phyloP scores from a whole-genome alignment of 2,888 invertebrate genomes.

The Blastobasis adustella region DNA sequence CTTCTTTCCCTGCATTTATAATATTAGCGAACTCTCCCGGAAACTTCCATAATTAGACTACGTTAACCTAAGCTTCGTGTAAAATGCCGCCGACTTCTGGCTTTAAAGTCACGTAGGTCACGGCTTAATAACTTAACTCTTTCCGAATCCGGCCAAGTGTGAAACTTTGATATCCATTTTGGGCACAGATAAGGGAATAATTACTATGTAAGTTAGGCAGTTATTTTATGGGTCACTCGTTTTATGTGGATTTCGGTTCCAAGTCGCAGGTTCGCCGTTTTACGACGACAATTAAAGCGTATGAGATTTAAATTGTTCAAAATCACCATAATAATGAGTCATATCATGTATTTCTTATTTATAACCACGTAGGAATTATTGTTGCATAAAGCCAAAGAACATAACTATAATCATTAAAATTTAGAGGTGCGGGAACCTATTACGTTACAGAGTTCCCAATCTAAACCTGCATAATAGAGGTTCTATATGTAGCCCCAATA shows the following conservation, averaged over 20 bases:
- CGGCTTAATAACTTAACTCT: conserved; percentile 38
- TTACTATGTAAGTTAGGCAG: conserved; percentile 15
- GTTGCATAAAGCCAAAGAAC: too few relatives aligned
- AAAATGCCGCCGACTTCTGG: conserved; percentile 49
- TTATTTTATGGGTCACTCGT: conserved; percentile 21
- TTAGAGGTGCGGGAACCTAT: too few relatives aligned
- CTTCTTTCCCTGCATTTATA: conserved; percentile 54
- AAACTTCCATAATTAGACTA: conserved; percentile 56
- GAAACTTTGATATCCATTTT: conserved; percentile 30
- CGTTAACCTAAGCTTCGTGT: conserved; percentile 55
- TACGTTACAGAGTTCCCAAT: too few relatives aligned
- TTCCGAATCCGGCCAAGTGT: conserved; percentile 31
- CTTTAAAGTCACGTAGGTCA: conserved; percentile 49
- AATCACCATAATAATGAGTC: too few relatives aligned
- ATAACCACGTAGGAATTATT: too few relatives aligned
- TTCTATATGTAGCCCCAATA: too few relatives aligned
- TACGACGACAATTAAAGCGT: too few relatives aligned
- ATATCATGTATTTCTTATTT: too few relatives aligned
- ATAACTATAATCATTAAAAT: too few relatives aligned
- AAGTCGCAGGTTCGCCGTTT: too few relatives aligned
- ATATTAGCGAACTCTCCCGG: conserved; percentile 44
- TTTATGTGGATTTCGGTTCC: conserved; percentile 2
- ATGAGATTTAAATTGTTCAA: too few relatives aligned
- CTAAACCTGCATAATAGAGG: too few relatives aligned
- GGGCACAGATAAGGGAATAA: conserved; percentile 9